Evolutionary conservation across 2,113 vertebrate species (phyloP).

Genomic region (Pygoscelis adeliae): DNA sequence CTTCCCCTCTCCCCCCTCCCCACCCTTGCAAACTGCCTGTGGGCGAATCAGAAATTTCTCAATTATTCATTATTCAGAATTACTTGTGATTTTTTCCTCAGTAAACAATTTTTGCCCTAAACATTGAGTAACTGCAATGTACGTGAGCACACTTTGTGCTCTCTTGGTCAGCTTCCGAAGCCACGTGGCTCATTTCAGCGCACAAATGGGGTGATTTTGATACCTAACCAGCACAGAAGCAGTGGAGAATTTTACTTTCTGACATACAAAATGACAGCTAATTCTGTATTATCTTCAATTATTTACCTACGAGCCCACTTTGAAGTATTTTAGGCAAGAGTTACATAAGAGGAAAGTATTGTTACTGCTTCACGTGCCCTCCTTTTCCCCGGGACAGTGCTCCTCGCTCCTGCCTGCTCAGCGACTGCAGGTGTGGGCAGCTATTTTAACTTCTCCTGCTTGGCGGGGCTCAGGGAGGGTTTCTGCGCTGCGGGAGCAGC

Average conservation of each 20-base stretch:
- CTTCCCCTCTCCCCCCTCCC: not conserved
- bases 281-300: constrained; percentile 48
- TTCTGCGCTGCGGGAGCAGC: not conserved
- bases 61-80: constrained; percentile 15
- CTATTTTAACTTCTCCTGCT: not conserved
- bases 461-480: not conserved
- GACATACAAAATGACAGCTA: constrained; percentile 22
- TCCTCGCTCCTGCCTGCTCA: not conserved
- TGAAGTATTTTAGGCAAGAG: constrained; percentile 52
- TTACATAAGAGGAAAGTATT: constrained; percentile 51
- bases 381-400: not conserved
- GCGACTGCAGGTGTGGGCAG: not conserved
- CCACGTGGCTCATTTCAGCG: not conserved
- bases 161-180: not conserved
- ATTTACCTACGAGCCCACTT: constrained; percentile 50
- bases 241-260: not conserved
- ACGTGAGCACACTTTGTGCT: not conserved
- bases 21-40: not conserved
- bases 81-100: not conserved
- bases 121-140: not conserved
- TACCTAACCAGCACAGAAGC: not conserved
- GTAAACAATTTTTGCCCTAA: not conserved
- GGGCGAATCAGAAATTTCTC: not conserved
- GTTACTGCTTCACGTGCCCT: constrained; percentile 30
- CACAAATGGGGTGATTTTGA: not conserved